Conservation (phyloP, 53 echinoderm and acorn worm species). For the Patiria pectinifera region DNA sequence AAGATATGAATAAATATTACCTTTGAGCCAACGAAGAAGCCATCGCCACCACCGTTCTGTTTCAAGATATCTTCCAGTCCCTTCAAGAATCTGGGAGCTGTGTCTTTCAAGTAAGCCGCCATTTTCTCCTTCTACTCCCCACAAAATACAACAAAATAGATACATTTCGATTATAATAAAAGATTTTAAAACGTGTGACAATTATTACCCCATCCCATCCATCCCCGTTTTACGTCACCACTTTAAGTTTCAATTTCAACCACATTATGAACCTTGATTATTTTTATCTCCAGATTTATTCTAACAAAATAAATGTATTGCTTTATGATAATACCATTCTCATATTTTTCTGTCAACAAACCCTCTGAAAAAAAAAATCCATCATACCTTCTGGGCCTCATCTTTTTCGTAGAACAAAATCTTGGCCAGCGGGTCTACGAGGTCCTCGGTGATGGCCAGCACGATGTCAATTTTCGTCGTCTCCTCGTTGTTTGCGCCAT, state of each 20-base stretch:
- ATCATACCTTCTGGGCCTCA: not conserved
- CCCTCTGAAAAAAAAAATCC: too few species aligned
- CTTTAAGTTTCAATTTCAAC: too few species aligned
- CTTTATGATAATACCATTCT: too few species aligned
- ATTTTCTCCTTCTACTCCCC: not conserved
- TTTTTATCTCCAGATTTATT: too few species aligned
- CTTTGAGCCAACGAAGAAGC: constrained; percentile 25
- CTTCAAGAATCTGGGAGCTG: not conserved
- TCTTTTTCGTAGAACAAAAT: not conserved
- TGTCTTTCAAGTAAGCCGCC: not conserved
- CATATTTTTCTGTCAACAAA: too few species aligned
- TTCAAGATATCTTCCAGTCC: not conserved
- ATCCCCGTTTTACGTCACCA: too few species aligned
- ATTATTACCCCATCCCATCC: too few species aligned
- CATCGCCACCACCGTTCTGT: not conserved
- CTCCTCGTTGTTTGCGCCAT: constrained; percentile 29
- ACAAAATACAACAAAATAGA: too few species aligned
- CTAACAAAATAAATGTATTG: too few species aligned
- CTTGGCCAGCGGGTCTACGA: not conserved
- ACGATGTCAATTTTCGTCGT: constrained; percentile 33
- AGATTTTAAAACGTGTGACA: too few species aligned
- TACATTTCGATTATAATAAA: too few species aligned
- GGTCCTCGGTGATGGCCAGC: not conserved
- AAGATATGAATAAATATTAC: not conserved
- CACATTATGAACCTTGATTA: too few species aligned